Evolutionary conservation across 2,797 vertebrate genomes (phyloP).

Genomic region (Schizopygopsis malacanthus): DNA sequence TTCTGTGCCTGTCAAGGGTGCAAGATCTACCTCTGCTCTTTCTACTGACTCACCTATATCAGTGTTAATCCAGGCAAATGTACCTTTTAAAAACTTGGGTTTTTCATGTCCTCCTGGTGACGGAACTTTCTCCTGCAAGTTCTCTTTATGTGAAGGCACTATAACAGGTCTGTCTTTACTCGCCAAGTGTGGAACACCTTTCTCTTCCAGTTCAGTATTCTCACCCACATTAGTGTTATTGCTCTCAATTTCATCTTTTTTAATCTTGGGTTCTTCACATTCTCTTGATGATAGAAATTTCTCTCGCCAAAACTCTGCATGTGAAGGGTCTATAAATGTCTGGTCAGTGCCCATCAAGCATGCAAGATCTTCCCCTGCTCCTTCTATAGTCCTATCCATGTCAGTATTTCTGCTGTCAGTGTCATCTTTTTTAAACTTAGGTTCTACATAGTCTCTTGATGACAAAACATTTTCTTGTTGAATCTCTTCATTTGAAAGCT

Average conservation of each 20-base stretch:
- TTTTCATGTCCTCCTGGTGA: not conserved
- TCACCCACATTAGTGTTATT: slow-evolving; percentile 18
- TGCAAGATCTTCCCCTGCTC: not conserved
- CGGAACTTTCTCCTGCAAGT: not conserved
- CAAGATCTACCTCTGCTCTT: not conserved
- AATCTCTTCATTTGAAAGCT: not conserved
- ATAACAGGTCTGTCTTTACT: not conserved
- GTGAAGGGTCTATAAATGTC: not conserved
- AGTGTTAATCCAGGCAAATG: not conserved
- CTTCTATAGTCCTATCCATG: slow-evolving; percentile 20
- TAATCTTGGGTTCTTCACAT: not conserved
- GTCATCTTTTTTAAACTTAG: not conserved
- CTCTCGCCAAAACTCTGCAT: not conserved
- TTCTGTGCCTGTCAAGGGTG: not conserved
- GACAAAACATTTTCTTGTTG: slow-evolving; percentile 12
- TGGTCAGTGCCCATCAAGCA: not conserved
- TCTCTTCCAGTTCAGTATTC: not conserved
- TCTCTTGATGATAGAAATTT: not conserved
- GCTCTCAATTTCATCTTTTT: slow-evolving; percentile 6
- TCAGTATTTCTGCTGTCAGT: not conserved
- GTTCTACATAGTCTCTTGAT: not conserved
- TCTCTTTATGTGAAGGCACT: not conserved
- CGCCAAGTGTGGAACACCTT: not conserved
- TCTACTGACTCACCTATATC: slow-evolving; percentile 3
- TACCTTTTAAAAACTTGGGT: not conserved